Base-by-base conservation (phyloP, 2,888 invertebrate genomes). In the Erannis defoliaria region DNA sequence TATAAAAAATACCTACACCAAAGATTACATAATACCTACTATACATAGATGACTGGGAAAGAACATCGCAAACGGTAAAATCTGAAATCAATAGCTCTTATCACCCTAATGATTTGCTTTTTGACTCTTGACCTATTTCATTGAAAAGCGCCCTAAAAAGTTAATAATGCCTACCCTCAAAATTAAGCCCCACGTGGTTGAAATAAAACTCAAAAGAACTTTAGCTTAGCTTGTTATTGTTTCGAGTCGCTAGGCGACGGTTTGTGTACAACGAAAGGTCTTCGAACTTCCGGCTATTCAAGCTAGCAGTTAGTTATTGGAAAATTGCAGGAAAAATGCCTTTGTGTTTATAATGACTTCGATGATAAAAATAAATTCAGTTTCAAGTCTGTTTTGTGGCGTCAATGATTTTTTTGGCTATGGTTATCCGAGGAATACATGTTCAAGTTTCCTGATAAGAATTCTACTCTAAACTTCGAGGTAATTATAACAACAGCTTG, bases 161-260 rank as follows among this genome's bases (percentile, higher is more conserved):
- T 33, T 58, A 55, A 57, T 16, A 26, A 23, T 23, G 5, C 8
- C 5, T 26, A 46, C 48, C 14, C 53, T 18, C 56, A 19, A 77
- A 68, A 68, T 64, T 71, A 56, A 67, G 67, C 77, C 71, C 70
- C 77, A 76, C 55, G 2, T 1, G 21, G 4, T 53, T 43, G 64
- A 9, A 45, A 71, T 78, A 84, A 71, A 70, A 70, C 61, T 59
- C 58, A 68, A 55, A 40, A 23, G 49, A 43, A 33, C 38, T 43
- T 55, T 33, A 46, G 48, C 56, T 64, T 63, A 62, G 64, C 60
- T 64, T 78, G 81, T 82, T 80, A 78, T 80, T 79, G 82, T 77
- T 80, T 84, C 76, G 73, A 72, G 81, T 85, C 81, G 80, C 85
- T 68, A 76, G 80, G 89, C 85, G 85, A 89, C 89, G 66, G 61